Evolutionary conservation across 2,797 vertebrate genomes (phyloP).

Genomic region (Scyliorhinus canicula): DNA sequence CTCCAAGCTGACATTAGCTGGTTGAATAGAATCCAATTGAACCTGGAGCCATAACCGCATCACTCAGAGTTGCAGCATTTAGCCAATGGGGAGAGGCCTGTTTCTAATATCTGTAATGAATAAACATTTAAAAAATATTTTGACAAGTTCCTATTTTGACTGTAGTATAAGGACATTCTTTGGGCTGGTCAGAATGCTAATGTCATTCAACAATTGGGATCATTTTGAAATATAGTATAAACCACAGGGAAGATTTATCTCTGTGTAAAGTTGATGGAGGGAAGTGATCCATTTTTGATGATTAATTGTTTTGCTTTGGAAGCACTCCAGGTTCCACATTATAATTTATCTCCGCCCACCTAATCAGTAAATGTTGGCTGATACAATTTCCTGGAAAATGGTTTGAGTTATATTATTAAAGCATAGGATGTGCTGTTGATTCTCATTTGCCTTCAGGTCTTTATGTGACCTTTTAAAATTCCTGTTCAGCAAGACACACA

Average conservation of each 20-base stretch:
- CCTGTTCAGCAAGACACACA: background rate
- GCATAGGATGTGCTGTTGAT: background rate
- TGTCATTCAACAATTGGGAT: background rate
- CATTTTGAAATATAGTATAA: background rate
- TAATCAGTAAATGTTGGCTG: background rate
- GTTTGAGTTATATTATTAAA: background rate
- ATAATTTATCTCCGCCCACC: background rate
- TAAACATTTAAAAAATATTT: background rate
- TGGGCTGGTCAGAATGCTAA: background rate
- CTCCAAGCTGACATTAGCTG: background rate
- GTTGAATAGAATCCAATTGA: background rate
- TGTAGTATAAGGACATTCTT: background rate
- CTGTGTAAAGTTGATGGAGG: background rate
- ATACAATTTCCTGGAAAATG: background rate
- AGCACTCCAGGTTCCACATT: background rate
- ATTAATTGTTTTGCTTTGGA: background rate
- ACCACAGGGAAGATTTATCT: background rate
- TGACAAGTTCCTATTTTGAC: background rate
- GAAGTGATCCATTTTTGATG: background rate
- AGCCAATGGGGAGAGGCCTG: background rate
- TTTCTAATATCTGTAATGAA: background rate
- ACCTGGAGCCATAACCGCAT: background rate
- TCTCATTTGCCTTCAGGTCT: constrained; percentile 14
- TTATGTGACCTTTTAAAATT: background rate
- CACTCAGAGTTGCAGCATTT: background rate